Base-by-base conservation (phyloP, 2,797 vertebrate genomes). In the Aythya fuligula region DNA sequence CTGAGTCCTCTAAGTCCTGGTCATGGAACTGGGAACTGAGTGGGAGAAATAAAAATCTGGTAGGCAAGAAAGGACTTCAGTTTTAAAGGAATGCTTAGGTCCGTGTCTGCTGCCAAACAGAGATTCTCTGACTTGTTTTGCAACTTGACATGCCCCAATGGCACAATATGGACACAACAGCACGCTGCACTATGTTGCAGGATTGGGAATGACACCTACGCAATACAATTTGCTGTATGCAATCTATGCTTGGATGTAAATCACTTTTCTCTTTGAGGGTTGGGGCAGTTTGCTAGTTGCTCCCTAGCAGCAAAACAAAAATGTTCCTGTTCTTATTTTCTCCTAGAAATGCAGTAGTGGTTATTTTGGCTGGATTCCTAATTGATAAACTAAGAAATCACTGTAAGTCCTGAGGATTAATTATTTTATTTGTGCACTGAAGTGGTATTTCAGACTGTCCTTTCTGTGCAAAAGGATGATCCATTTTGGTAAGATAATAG, bases 301-400 rank as follows among this genome's bases (percentile, higher is more conserved):
- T 64, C 56, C 47, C 27, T 45, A 62, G 43, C 36, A 92, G 49
- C 61, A 49, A 77, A 27, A 62, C 3, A 7, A 27, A 41, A 61
- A 24, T 22, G 22, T 71, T 81, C 51, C 24, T 54, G 17, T 56
- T 69, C n/a, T 92, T 41, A 27, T 74, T 94, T 87, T 85, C 54
- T 89, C 47, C 13, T 96, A 98, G 98, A 61, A 99, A 99, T 88
- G 98, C 98, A 12, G 36, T 98, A 18, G 98, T 99, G 91, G 98
- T 98, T 85, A 98, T 98, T 93, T 71, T 99, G 96, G 98, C 98
- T 22, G 98, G 98, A 34, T 98, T 99, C 94, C 96, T 99, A 56
- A 98, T 98, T 41, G 98, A 99, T 95, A 99, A 99, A 83, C 93
- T 98, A 70, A 98, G 98, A 96, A 99, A 99, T 84, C 87, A 97